These are phyloP conservation scores for Chironomus tentans DNA, from an alignment of 2,888 invertebrate genomes.

Conservation along the genomic window DNA sequence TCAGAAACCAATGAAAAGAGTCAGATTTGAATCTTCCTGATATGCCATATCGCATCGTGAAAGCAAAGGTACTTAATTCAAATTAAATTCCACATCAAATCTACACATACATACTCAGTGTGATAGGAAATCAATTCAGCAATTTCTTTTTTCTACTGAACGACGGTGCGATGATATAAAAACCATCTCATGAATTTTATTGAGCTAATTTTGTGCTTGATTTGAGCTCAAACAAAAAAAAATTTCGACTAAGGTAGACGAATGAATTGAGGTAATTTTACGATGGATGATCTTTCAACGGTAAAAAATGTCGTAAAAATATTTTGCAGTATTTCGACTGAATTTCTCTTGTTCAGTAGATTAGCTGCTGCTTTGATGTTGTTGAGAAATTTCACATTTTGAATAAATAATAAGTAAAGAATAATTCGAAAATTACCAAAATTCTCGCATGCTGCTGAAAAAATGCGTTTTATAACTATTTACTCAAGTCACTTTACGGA, in stretches of 20 bases:
- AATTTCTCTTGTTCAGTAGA: no score
- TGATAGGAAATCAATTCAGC: no score
- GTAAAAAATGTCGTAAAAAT: background rate
- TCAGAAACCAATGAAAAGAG: no score
- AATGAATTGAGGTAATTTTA: background rate
- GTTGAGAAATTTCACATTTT: no score
- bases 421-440: no score
- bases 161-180: background rate
- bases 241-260: background rate
- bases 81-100: background rate
- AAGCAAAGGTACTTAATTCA: background rate
- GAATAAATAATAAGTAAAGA: no score
- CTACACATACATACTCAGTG: background rate
- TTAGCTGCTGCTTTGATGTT: no score
- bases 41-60: background rate
- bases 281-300: background rate
- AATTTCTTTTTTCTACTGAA: background rate
- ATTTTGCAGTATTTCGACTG: no score
- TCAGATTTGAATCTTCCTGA: background rate
- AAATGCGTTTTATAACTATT: no score
- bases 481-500: no score
- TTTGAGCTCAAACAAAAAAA: background rate
- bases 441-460: no score
- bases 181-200: constrained; percentile 11
- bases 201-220: constrained; percentile 10